phyloP scores from a whole-genome alignment of 2,888 invertebrate genomes.

The Callinectes sapidus region DNA sequence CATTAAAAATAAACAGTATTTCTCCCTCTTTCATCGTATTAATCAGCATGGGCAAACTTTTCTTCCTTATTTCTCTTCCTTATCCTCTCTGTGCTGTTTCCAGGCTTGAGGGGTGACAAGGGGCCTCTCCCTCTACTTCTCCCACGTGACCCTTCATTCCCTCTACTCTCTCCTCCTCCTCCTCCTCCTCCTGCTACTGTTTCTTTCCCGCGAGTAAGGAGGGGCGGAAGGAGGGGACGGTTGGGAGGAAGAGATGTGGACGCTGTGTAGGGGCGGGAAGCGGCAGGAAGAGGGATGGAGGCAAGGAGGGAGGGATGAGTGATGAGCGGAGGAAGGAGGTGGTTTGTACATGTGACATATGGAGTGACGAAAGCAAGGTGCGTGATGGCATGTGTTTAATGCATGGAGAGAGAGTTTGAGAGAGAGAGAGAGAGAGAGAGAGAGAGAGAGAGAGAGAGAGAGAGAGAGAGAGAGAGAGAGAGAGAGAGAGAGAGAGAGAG shows the following conservation, averaged over 20 bases:
- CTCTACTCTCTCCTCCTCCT: neutral
- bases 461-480: slow-evolving; percentile 14
- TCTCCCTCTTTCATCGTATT: neutral
- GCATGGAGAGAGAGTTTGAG: neutral
- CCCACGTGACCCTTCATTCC: neutral
- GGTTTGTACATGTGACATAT: neutral
- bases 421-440: no score
- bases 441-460: neutral
- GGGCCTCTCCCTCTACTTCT: slow-evolving; percentile 14
- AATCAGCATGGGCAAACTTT: neutral
- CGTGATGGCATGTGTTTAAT: neutral
- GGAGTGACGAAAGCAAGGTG: neutral
- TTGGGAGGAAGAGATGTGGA: neutral
- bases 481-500: slow-evolving; percentile 32
- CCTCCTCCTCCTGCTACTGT: neutral
- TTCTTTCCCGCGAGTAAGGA: neutral
- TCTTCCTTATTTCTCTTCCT: neutral
- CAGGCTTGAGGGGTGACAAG: neutral
- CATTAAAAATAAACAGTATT: neutral
- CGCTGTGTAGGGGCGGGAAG: neutral
- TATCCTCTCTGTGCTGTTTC: neutral
- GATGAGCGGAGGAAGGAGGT: neutral
- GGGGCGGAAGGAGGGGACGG: neutral
- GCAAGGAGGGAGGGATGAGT: neutral
- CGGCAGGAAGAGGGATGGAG: neutral